phyloP scores from a whole-genome alignment of 2,113 vertebrate species.

The Tiliqua scincoides region DNA sequence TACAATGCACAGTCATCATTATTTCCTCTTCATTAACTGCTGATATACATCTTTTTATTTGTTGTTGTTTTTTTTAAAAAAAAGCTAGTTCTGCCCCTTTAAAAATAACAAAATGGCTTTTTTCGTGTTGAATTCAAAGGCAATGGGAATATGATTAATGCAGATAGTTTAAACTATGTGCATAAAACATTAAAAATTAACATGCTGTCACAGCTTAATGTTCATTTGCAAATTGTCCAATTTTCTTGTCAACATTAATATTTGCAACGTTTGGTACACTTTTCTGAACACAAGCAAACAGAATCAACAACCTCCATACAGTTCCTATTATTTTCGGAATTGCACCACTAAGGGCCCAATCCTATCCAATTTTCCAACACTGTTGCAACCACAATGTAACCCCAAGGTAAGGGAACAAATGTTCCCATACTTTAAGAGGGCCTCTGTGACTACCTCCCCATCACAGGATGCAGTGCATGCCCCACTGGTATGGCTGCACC shows the following conservation, averaged over 20 bases:
- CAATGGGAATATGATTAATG: constrained; percentile 57
- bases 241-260: constrained; percentile 38
- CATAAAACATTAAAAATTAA: constrained; percentile 49
- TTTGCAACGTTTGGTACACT: background rate
- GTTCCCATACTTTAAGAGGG: too few species aligned
- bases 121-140: constrained; percentile 43
- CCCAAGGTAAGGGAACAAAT: too few species aligned
- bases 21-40: constrained; percentile 76
- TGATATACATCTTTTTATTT: constrained; percentile 57
- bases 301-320: background rate
- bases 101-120: constrained; percentile 29
- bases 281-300: constrained; percentile 1
- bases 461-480: too few species aligned
- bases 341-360: background rate
- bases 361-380: too few species aligned
- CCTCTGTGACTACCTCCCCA: too few species aligned
- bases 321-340: background rate
- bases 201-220: constrained; percentile 14
- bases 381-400: too few species aligned
- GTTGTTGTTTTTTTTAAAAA: background rate
- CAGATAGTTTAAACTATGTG: constrained; percentile 44
- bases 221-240: constrained; percentile 32
- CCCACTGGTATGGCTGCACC: too few species aligned
- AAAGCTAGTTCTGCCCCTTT: background rate
- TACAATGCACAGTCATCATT: constrained; percentile 70